These are phyloP conservation scores for Typhlomys cinereus DNA, from an alignment of 2,113 vertebrate genomes.

Conservation along the genomic window DNA sequence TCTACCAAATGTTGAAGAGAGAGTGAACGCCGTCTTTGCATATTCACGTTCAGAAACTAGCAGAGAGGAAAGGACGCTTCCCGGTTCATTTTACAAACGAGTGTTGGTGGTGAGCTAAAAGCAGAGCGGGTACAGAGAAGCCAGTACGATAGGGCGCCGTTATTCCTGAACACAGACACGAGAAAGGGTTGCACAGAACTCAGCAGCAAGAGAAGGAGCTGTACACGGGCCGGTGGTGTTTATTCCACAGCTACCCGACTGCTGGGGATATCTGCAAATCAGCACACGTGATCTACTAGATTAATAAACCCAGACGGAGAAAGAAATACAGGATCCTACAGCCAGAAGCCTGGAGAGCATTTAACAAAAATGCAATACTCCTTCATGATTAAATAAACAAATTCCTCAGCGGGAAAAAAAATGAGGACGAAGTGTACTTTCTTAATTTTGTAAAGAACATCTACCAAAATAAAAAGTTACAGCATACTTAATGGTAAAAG, in stretches of 20 bases:
- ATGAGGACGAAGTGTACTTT: not conserved
- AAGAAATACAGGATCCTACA: not conserved
- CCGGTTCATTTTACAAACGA: not conserved
- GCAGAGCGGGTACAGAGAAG: not conserved
- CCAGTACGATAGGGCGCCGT: not conserved
- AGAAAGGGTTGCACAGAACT: not conserved
- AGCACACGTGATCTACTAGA: not conserved
- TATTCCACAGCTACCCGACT: not conserved
- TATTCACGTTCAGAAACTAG: not conserved
- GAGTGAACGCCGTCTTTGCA: not conserved
- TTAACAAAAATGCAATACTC: not conserved
- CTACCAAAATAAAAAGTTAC: not conserved
- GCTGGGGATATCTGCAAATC: not conserved
- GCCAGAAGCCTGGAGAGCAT: not conserved
- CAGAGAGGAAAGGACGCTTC: not conserved
- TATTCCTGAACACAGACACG: not conserved
- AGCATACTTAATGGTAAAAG: not conserved
- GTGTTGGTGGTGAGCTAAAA: not conserved
- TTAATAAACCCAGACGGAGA: not conserved
- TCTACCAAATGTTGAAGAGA: constrained; percentile 37
- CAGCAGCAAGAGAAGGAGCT: not conserved
- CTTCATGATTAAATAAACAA: not conserved
- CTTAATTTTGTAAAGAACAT: not conserved
- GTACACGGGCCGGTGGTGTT: not conserved
- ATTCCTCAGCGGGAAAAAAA: not conserved